Conservation (phyloP, 2,113 vertebrate species). For the Neotragus moschatus region DNA sequence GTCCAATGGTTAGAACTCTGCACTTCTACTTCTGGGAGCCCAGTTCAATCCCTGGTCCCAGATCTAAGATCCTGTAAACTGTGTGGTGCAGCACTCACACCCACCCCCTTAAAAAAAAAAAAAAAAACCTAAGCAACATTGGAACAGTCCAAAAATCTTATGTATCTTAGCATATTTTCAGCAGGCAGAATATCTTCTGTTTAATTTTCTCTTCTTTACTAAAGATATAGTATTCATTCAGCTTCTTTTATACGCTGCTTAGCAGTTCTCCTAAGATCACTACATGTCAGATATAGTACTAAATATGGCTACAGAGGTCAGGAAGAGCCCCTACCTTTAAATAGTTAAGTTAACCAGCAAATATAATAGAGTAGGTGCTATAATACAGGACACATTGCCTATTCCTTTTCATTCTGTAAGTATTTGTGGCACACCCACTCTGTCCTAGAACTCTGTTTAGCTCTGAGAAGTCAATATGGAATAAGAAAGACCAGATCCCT, state of each 20-base stretch:
- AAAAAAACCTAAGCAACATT: neutral
- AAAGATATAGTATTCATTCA: neutral
- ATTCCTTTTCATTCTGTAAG: neutral
- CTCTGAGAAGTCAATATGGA: neutral
- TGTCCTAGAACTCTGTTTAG: neutral
- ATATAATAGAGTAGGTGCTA: neutral
- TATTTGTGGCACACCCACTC: neutral
- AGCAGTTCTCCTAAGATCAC: neutral
- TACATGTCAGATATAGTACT: neutral
- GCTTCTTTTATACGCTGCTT: neutral
- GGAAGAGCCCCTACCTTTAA: neutral
- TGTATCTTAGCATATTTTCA: neutral
- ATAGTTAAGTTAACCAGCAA: neutral
- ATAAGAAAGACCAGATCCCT: neutral
- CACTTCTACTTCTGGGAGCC: neutral
- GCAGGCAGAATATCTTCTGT: neutral
- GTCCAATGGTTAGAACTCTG: neutral
- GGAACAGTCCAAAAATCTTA: neutral
- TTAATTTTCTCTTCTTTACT: neutral
- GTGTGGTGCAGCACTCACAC: neutral
- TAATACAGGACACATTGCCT: neutral
- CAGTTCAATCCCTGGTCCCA: neutral
- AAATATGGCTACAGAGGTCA: neutral
- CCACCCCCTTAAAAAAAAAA: neutral
- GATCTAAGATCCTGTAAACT: neutral